Evolutionary conservation across 2,113 vertebrate species (phyloP).

Genomic region (Uropsilus gracilis): DNA sequence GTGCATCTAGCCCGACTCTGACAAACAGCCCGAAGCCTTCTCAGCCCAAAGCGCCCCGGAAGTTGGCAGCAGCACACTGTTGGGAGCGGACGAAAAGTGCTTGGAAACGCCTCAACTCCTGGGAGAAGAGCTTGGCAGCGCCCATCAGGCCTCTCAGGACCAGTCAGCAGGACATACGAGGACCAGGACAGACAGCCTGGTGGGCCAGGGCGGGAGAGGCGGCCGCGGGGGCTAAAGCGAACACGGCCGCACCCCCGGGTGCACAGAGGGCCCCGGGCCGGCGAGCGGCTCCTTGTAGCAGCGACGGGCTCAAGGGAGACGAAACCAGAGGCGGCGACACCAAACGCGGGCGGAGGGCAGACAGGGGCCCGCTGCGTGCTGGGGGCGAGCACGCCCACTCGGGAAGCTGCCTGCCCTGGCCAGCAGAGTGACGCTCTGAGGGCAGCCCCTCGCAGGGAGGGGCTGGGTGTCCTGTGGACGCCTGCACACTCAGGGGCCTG

Average conservation of each 20-base stretch:
- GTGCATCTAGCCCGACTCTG: background rate
- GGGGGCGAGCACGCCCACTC: too few relatives aligned
- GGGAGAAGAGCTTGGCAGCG: background rate
- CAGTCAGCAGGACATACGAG: background rate
- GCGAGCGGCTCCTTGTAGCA: too few relatives aligned
- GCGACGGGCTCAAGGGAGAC: background rate
- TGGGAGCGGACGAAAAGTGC: background rate
- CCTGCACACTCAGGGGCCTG: background rate
- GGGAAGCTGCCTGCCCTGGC: accelerated
- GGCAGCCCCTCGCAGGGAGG: background rate
- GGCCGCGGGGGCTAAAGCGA: accelerated
- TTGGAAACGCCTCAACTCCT: background rate
- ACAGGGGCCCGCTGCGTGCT: accelerated
- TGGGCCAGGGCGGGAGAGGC: background rate
- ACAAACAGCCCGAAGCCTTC: background rate
- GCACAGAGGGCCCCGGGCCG: too few relatives aligned
- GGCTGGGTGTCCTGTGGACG: background rate
- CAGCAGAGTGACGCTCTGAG: background rate
- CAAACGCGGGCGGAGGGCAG: background rate
- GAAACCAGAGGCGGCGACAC: background rate
- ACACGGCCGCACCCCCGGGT: too few relatives aligned
- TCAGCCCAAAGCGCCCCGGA: background rate
- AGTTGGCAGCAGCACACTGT: background rate
- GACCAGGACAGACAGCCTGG: background rate
- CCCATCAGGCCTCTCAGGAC: background rate